Conservation (phyloP, 1,140 invertebrate species). For the Ceratosolen fusciceps region DNA sequence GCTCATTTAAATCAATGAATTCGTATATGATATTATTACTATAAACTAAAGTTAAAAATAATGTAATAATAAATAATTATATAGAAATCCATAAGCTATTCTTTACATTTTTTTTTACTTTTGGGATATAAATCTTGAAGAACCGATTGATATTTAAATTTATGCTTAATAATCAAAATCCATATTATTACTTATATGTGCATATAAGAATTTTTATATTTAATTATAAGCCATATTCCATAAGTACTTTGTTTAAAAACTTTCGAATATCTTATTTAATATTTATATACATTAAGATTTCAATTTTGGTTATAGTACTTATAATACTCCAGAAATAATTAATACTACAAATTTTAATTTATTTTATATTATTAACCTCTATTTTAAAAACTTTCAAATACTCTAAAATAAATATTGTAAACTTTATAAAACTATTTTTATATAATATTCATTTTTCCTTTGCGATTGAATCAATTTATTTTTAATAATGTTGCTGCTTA, state of each 20-base stretch:
- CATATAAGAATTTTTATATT: not conserved
- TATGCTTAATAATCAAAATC: too few relatives aligned
- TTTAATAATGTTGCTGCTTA: too few relatives aligned
- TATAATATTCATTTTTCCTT: too few relatives aligned
- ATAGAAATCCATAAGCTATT: not conserved
- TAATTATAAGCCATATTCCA: not conserved
- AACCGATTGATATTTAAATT: too few relatives aligned
- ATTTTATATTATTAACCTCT: not conserved
- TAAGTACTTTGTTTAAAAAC: not conserved
- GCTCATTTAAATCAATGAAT: not conserved
- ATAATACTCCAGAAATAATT: not conserved
- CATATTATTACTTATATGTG: too few relatives aligned
- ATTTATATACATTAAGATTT: not conserved
- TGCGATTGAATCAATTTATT: too few relatives aligned
- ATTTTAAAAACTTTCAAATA: not conserved
- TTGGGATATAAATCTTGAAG: not conserved
- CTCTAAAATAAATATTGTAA: not conserved
- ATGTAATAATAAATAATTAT: not conserved
- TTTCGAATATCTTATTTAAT: not conserved
- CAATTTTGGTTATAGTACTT: not conserved
- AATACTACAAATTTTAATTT: not conserved
- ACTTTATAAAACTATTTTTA: too few relatives aligned
- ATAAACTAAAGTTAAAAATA: not conserved
- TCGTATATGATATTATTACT: not conserved
- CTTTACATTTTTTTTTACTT: not conserved